Evolutionary conservation across 2,888 invertebrate genomes (phyloP), one percentile per base, ranked within the genome.

Genomic region (Eristalis tenax): DNA sequence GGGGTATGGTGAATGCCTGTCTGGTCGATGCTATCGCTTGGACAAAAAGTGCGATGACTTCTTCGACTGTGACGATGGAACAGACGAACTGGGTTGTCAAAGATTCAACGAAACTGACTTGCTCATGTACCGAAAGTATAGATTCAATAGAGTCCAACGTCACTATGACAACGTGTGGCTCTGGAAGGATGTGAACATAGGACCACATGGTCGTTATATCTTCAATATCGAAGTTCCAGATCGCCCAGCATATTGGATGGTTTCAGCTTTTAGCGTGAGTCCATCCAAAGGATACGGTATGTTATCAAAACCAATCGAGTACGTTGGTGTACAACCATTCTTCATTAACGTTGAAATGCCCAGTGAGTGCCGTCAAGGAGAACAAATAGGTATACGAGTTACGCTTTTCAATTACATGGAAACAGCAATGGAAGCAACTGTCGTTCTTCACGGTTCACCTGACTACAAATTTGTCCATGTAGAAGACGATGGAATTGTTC

Each of bases 271-370:
- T 91, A 97, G 98, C 89, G 96, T 99, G 94, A 98, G 98, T 90
- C 96, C 97, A 1, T 95, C 96, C 0, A 94, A 95, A 71, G 99
- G 99, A 0, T 96, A 98, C 89, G 98, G 98, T 66, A 97, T 99
- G 96, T 92, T 98, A 61, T 95, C 95, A 13, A 95, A 95, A 85
- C 96, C 98, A 0, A 94, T 97, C 57, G 96, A 95, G 95, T 98
- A 98, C 92, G 96, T 97, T 32, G 98, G 98, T 15, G 96, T 98
- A 0, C 94, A 98, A 56, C 98, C 98, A 18, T 98, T 99, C 95
- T 99, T 97, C 94, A 98, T 99, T 90, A 97, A 97, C 90, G 97
- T 98, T 68, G 99, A 99, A 92, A 98, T 98, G 94, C 98, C 99
- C 0, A 94, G 94, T 0, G 93, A 94, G 40, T 96, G 97, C 90